Conservation (phyloP, 1,140 invertebrate species). For the Aplysia californica region DNA sequence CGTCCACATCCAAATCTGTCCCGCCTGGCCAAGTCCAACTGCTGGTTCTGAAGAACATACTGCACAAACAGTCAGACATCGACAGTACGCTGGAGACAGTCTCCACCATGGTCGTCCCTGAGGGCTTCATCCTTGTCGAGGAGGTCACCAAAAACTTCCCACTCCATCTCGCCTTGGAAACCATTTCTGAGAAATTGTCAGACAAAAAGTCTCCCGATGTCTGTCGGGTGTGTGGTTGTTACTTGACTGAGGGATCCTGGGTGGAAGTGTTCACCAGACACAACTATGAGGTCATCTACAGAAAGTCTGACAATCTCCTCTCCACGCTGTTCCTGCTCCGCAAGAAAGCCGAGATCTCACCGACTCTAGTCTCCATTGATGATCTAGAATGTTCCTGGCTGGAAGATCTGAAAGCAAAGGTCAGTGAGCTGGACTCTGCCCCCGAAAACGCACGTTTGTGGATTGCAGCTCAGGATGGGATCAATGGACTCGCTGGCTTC, state of each 20-base stretch:
- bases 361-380: slow-evolving; percentile 52
- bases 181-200: slow-evolving; percentile 26
- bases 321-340: slow-evolving; percentile 61
- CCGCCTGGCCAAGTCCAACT: slow-evolving; percentile 55
- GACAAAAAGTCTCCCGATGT: slow-evolving; percentile 13
- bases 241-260: slow-evolving; percentile 58
- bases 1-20: slow-evolving; percentile 36
- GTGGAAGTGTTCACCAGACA: slow-evolving; percentile 65
- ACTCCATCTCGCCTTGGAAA: slow-evolving; percentile 42
- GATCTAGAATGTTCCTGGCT: slow-evolving; percentile 77
- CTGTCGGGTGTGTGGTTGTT: slow-evolving; percentile 52
- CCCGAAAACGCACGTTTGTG: slow-evolving; percentile 52
- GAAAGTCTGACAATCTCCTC: slow-evolving; percentile 57
- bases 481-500: slow-evolving; percentile 85
- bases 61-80: slow-evolving; percentile 64
- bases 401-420: slow-evolving; percentile 78
- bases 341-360: slow-evolving; percentile 24
- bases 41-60: slow-evolving; percentile 60
- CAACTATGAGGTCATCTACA: slow-evolving; percentile 65
- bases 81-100: slow-evolving; percentile 65
- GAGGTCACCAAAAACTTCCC: slow-evolving; percentile 74
- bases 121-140: slow-evolving; percentile 83
- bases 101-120: slow-evolving; percentile 74
- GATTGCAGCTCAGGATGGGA: slow-evolving; percentile 47
- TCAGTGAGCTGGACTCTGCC: slow-evolving; percentile 68